Conservation (phyloP, 2,113 vertebrate genomes). For the Pogona vitticeps region DNA sequence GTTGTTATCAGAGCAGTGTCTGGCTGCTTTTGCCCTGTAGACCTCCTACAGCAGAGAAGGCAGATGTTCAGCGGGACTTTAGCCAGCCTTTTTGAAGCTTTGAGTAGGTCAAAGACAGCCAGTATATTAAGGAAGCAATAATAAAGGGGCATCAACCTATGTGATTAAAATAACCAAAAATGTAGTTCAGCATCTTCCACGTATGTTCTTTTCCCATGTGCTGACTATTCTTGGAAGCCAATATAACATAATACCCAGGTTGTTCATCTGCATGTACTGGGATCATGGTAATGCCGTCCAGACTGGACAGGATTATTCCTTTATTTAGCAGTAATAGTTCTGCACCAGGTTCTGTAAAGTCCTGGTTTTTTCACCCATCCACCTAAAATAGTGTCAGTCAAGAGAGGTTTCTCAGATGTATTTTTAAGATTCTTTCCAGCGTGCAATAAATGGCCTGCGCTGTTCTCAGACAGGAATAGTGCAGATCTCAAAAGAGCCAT, state of each 20-base stretch:
- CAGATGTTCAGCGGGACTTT: too few relatives aligned
- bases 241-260: too few relatives aligned
- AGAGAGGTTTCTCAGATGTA: constrained; percentile 41
- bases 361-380: neutral
- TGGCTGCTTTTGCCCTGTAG: too few relatives aligned
- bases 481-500: constrained; percentile 64
- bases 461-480: constrained; percentile 69
- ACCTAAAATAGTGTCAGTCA: neutral
- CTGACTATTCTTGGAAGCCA: neutral
- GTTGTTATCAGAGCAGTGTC: too few relatives aligned
- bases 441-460: constrained; percentile 58
- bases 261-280: neutral
- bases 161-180: neutral
- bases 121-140: neutral
- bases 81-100: too few relatives aligned
- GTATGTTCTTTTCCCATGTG: neutral
- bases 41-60: too few relatives aligned
- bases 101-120: too few relatives aligned
- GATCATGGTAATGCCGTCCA: neutral
- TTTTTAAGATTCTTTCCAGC: constrained; percentile 34
- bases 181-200: neutral
- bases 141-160: neutral
- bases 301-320: neutral
- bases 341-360: neutral
- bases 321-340: neutral